Percentiles rank a stretch among this genome's conserved stretches.
phyloP scores from a whole-genome alignment of 2,113 vertebrate species.

The Saguinus imperator region DNA sequence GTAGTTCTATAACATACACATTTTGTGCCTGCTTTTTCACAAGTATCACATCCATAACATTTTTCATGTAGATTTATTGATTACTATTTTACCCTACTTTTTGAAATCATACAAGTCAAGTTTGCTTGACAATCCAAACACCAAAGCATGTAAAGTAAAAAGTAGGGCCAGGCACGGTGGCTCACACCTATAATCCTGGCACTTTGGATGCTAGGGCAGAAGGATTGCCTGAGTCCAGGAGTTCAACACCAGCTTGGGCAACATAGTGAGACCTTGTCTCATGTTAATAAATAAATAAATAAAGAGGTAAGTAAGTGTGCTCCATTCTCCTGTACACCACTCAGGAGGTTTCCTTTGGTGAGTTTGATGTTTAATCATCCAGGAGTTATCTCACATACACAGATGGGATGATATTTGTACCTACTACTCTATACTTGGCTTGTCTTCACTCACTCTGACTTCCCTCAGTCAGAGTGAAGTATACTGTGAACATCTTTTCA shows the following conservation, averaged over 20 bases:
- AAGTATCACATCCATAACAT: not conserved
- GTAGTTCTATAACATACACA: not conserved
- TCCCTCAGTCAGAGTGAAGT: not conserved
- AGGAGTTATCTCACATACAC: not conserved
- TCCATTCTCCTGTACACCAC: not conserved
- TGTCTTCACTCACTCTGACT: not conserved
- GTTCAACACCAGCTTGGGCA: too few relatives aligned
- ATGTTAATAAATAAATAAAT: too few relatives aligned
- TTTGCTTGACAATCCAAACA: not conserved
- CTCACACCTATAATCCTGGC: too few relatives aligned
- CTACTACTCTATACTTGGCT: not conserved
- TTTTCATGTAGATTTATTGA: not conserved
- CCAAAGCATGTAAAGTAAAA: not conserved
- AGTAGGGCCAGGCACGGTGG: not conserved
- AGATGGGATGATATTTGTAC: not conserved
- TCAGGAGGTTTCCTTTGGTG: not conserved
- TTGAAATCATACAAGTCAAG: not conserved
- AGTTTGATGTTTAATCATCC: not conserved
- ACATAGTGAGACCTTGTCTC: too few relatives aligned
- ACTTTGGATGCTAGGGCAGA: too few relatives aligned
- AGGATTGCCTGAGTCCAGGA: too few relatives aligned
- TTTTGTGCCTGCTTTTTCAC: not conserved
- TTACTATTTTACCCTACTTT: constrained; percentile 11
- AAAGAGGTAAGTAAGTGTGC: not conserved
- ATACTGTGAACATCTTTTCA: too few relatives aligned